phyloP scores from a whole-genome alignment of 2,113 vertebrate genomes.

The Myotis davidii region DNA sequence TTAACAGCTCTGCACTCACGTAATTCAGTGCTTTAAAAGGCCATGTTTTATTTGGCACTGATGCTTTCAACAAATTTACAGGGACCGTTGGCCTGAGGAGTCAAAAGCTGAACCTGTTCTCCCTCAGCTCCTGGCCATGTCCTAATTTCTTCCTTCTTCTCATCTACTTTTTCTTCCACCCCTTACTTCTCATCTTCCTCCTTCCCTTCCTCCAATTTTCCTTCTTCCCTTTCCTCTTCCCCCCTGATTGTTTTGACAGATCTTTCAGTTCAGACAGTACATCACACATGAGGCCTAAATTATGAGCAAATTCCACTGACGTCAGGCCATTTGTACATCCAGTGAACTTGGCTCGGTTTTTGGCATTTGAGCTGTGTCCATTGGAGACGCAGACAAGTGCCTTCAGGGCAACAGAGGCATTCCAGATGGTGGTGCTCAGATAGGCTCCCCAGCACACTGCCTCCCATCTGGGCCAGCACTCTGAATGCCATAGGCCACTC shows the following conservation, averaged over 20 bases:
- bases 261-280: constrained; percentile 81
- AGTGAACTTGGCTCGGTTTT: constrained; percentile 71
- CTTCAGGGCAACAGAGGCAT: constrained; percentile 79
- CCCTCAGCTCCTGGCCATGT: constrained; percentile 67
- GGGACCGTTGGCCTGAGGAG: constrained; percentile 75
- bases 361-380: constrained; percentile 72
- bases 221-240: constrained; percentile 43
- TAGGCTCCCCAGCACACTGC: constrained; percentile 37
- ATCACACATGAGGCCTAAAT: constrained; percentile 82
- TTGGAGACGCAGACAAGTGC: constrained; percentile 72
- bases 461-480: constrained; percentile 63
- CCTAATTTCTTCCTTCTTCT: constrained; percentile 35
- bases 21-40: constrained; percentile 77
- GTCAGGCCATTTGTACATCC: constrained; percentile 81
- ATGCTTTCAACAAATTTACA: constrained; percentile 69
- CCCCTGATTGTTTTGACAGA: constrained; percentile 77
- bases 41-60: constrained; percentile 80
- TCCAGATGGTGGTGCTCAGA: constrained; percentile 70
- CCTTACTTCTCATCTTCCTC: constrained; percentile 20
- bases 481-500: constrained; percentile 62
- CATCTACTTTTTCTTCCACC: not conserved
- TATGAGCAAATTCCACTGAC: constrained; percentile 83
- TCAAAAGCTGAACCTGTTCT: constrained; percentile 79
- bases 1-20: constrained; percentile 81
- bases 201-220: not conserved